Evolutionary conservation across 1,140 invertebrate genomes (phyloP).

Genomic region (Globodera rostochiensis): DNA sequence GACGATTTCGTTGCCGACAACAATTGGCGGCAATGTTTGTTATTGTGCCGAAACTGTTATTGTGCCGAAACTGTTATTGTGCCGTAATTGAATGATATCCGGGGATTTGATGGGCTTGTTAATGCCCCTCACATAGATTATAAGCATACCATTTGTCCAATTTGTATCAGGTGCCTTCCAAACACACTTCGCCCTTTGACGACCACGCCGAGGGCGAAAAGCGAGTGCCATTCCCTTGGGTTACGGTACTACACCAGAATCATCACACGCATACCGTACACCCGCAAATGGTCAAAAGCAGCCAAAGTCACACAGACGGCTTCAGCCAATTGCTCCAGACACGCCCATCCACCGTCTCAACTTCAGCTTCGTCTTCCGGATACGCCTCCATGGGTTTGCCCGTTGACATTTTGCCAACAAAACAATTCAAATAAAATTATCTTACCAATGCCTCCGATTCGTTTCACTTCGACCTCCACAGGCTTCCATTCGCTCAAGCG

Average conservation of each 20-base stretch:
- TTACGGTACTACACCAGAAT: slow-evolving; percentile 7
- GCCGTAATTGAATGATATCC: no score
- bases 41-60: background rate
- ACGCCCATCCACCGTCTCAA: slow-evolving; percentile 29
- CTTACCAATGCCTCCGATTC: background rate
- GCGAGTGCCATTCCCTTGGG: slow-evolving; percentile 4
- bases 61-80: no score
- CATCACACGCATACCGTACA: background rate
- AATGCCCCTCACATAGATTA: background rate
- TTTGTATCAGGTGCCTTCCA: slow-evolving; percentile 29
- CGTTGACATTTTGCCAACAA: background rate
- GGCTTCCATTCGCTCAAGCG: background rate
- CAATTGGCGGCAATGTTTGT: slow-evolving; percentile 36
- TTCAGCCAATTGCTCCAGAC: background rate
- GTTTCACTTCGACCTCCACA: no score
- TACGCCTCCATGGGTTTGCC: slow-evolving; percentile 48
- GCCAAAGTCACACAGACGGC: slow-evolving; percentile 16
- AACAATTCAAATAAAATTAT: background rate
- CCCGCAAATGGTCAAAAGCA: slow-evolving; percentile 1
- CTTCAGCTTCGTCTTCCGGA: slow-evolving; percentile 48
- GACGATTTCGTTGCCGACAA: slow-evolving; percentile 60
- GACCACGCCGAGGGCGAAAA: background rate
- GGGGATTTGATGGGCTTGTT: no score
- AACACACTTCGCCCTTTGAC: slow-evolving; percentile 31
- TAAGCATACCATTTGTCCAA: slow-evolving; percentile 1